Conservation (phyloP, 2,797 vertebrate genomes). For the Xenops minutus region DNA sequence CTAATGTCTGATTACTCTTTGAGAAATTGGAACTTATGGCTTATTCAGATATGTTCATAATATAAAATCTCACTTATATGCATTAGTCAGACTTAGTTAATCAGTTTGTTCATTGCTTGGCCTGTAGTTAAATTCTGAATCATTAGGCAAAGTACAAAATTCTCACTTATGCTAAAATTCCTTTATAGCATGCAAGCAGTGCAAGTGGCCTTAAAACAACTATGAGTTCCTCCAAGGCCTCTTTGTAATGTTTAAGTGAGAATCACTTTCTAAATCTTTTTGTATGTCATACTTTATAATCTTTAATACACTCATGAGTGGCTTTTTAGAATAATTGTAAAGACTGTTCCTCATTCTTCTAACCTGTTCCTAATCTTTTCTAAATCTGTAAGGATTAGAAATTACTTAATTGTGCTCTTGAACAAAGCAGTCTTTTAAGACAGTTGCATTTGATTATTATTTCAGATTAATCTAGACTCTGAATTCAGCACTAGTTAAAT, state of each 20-base stretch:
- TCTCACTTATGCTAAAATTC: neutral
- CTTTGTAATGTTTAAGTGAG: neutral
- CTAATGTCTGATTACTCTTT: neutral
- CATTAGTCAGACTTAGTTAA: neutral
- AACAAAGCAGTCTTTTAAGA: neutral
- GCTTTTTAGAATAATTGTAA: neutral
- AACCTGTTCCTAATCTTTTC: neutral
- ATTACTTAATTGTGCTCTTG: neutral
- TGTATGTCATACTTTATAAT: neutral
- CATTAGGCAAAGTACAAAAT: neutral
- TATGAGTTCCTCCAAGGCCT: neutral
- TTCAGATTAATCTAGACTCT: neutral
- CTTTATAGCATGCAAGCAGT: neutral
- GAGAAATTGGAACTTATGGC: neutral
- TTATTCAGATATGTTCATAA: neutral
- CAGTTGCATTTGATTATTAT: neutral
- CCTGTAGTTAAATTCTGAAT: neutral
- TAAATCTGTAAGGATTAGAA: neutral
- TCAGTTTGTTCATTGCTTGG: neutral
- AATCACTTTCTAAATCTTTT: neutral
- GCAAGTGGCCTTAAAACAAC: neutral
- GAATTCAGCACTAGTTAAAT: neutral
- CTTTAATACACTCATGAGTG: neutral
- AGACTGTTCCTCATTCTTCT: neutral
- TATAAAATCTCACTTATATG: neutral